Conservation (phyloP, 2,888 invertebrate species). For the Catocala fraxini region DNA sequence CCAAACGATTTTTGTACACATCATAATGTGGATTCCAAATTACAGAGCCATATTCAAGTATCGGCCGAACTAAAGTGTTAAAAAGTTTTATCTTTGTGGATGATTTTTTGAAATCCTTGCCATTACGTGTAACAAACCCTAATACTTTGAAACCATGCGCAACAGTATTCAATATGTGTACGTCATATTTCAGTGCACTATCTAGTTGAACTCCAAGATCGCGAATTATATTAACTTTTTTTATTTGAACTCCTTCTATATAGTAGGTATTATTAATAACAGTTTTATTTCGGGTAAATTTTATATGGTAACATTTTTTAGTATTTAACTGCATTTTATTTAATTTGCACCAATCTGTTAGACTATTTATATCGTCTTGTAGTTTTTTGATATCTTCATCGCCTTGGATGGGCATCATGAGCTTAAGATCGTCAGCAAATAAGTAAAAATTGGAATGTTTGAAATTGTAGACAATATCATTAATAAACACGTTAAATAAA, state of each 20-base stretch:
- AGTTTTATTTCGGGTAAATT: constrained; percentile 12
- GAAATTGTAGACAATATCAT: constrained; percentile 6
- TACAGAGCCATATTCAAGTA: not conserved
- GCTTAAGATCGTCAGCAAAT: constrained; percentile 14
- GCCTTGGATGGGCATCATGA: not conserved
- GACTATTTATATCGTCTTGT: constrained; percentile 12
- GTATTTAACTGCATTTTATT: constrained; percentile 9
- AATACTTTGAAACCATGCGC: too few species aligned
- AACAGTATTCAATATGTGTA: too few species aligned
- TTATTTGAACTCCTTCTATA: not conserved
- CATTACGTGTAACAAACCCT: too few species aligned
- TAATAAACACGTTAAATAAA: constrained; percentile 12
- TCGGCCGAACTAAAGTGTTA: not conserved
- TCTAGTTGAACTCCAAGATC: not conserved
- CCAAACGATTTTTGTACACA: not conserved
- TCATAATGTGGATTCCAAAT: not conserved
- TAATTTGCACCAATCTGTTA: constrained; percentile 8
- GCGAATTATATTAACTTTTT: not conserved
- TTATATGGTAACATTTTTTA: constrained; percentile 8
- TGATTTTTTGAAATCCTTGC: too few species aligned
- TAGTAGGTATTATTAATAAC: not conserved
- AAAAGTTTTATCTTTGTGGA: too few species aligned
- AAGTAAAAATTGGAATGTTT: constrained; percentile 2
- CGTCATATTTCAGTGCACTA: too few species aligned
- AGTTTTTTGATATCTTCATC: not conserved